Conservation (phyloP, 2,797 vertebrate genomes). For the Acanthiza pusilla region DNA sequence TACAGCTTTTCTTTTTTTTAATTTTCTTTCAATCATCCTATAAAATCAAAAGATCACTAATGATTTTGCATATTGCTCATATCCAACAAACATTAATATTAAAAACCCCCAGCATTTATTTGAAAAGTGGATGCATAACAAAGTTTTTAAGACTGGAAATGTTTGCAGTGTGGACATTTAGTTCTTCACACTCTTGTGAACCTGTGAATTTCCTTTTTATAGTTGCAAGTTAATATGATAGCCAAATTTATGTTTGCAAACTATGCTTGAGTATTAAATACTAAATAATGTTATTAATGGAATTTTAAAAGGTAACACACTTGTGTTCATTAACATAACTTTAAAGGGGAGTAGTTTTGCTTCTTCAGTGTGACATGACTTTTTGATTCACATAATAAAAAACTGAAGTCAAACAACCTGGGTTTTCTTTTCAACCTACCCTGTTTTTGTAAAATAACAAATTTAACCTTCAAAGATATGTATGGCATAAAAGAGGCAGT, state of each 20-base stretch:
- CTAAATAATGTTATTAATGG: not conserved
- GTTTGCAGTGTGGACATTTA: not conserved
- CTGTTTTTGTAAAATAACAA: slow-evolving; percentile 68
- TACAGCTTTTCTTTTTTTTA: not conserved
- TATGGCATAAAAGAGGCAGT: slow-evolving; percentile 49
- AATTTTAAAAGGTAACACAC: not conserved
- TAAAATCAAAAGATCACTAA: not conserved
- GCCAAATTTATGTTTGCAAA: not conserved
- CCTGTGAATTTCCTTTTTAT: not conserved
- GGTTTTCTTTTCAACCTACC: slow-evolving; percentile 13
- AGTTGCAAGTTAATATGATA: not conserved
- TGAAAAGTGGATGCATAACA: not conserved
- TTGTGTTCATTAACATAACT: not conserved
- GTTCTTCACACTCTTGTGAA: not conserved
- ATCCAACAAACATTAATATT: not conserved
- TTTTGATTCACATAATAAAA: slow-evolving; percentile 21
- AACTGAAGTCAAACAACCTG: not conserved
- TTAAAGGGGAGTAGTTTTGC: not conserved
- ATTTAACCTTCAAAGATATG: slow-evolving; percentile 54
- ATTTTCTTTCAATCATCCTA: not conserved
- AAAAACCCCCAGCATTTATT: not conserved
- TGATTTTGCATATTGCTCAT: not conserved
- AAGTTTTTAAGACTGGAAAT: not conserved
- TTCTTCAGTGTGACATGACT: not conserved
- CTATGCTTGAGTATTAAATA: not conserved